phyloP scores from a whole-genome alignment of 2,888 invertebrate genomes.

The Ramazzottius varieornatus region DNA sequence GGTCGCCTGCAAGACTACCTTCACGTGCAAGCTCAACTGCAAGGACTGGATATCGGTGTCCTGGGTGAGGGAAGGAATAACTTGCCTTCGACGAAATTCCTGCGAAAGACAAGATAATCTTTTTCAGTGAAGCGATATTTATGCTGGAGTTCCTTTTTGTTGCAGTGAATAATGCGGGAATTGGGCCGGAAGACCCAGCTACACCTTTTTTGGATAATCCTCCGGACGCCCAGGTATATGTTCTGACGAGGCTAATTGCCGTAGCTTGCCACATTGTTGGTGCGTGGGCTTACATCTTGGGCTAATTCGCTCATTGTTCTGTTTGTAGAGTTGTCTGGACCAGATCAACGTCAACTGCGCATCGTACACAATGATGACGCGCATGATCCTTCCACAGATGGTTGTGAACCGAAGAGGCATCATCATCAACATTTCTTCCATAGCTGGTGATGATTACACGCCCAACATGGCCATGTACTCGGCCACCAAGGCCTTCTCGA shows the following conservation, averaged over 20 bases:
- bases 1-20: constrained; percentile 10
- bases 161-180: not conserved
- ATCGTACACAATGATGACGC: constrained; percentile 3
- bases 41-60: constrained; percentile 14
- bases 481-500: constrained; percentile 5
- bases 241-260: not conserved
- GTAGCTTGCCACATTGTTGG: not conserved
- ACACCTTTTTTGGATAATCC: not conserved
- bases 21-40: constrained; percentile 11
- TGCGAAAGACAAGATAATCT: not conserved
- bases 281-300: not conserved
- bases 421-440: constrained; percentile 6
- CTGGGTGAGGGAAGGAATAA: constrained; percentile 7
- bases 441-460: not conserved
- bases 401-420: not conserved
- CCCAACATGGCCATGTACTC: constrained; percentile 4
- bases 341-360: constrained; percentile 5
- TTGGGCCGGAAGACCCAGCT: not conserved
- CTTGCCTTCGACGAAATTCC: not conserved
- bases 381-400: constrained; percentile 5
- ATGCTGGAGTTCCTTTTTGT: not conserved
- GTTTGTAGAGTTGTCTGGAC: not conserved
- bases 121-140: not conserved
- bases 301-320: not conserved
- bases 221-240: not conserved